These are phyloP conservation scores for Cyprinus carpio DNA, from an alignment of 2,113 vertebrate genomes.

Conservation along the genomic window DNA sequence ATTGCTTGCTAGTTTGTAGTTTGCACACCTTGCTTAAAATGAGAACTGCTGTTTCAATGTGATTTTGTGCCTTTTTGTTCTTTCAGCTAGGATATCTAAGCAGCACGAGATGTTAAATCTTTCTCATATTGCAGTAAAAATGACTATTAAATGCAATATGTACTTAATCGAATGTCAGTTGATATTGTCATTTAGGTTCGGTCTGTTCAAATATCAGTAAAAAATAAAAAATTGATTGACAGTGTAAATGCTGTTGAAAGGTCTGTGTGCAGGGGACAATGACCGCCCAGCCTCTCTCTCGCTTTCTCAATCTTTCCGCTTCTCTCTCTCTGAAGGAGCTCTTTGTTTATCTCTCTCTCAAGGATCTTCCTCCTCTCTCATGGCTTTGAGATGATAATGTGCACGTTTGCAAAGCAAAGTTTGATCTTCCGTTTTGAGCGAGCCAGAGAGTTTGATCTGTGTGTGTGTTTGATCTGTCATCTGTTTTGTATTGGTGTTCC, in stretches of 20 bases:
- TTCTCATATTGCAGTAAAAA: conserved; percentile 4
- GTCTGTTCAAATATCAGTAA: not conserved
- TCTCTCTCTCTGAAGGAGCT: not conserved
- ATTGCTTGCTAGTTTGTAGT: conserved; percentile 10
- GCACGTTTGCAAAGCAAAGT: conserved; percentile 40
- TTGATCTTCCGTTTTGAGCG: conserved; percentile 43
- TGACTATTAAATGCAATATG: not conserved
- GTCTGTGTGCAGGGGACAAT: not conserved
- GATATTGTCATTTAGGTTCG: not conserved
- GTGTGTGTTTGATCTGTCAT: conserved; percentile 51
- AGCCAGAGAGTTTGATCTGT: conserved; percentile 49
- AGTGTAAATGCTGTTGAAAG: not conserved
- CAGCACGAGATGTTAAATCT: not conserved
- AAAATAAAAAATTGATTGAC: conserved; percentile 2
- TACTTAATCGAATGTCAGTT: not conserved
- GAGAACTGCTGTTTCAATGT: conserved; percentile 20
- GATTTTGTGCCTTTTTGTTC: conserved; percentile 17
- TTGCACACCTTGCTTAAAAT: conserved; percentile 17
- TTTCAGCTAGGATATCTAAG: not conserved
- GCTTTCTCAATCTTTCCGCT: not conserved
- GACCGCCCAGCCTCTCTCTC: not conserved
- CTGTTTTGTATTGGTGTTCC: conserved; percentile 48
- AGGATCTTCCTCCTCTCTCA: conserved; percentile 8
- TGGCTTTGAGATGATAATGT: conserved; percentile 56
- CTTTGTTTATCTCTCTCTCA: conserved; percentile 20